These are phyloP conservation scores for Crotophaga sulcirostris DNA, from an alignment of 2,113 vertebrate species.

Conservation along the genomic window DNA sequence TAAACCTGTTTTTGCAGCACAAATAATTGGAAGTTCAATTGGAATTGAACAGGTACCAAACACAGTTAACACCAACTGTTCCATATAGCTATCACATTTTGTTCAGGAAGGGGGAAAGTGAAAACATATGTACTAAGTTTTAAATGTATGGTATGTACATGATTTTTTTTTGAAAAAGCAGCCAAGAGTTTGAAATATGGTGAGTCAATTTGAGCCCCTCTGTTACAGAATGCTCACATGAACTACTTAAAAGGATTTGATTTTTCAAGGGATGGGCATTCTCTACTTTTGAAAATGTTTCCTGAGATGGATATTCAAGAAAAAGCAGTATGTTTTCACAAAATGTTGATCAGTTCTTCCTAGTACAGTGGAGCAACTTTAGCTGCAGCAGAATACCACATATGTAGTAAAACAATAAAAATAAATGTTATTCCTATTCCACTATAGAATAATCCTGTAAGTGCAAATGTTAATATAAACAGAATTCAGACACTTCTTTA, in stretches of 20 bases:
- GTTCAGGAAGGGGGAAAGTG: slow-evolving; percentile 31
- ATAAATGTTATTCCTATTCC: background rate
- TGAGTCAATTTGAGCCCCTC: background rate
- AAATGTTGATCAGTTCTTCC: background rate
- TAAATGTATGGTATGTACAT: background rate
- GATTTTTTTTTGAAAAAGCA: slow-evolving; percentile 28
- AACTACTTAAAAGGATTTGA: background rate
- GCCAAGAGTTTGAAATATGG: background rate
- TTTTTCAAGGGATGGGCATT: background rate
- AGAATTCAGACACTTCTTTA: background rate
- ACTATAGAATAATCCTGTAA: background rate
- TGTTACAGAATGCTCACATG: background rate
- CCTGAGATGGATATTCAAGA: background rate
- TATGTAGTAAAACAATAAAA: background rate
- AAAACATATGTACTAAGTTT: slow-evolving; percentile 30
- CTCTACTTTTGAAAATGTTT: background rate
- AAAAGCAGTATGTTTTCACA: background rate
- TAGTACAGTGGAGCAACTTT: background rate
- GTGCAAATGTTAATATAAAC: background rate
- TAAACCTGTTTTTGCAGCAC: background rate
- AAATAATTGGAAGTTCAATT: background rate
- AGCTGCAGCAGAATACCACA: background rate
- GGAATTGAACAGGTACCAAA: slow-evolving; percentile 16
- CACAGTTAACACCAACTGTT: background rate
- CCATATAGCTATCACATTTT: slow-evolving; percentile 10